Percentiles rank a stretch among this genome's conserved stretches.
phyloP scores from a whole-genome alignment of 2,797 vertebrate species.

The Molossus alvarezi region DNA sequence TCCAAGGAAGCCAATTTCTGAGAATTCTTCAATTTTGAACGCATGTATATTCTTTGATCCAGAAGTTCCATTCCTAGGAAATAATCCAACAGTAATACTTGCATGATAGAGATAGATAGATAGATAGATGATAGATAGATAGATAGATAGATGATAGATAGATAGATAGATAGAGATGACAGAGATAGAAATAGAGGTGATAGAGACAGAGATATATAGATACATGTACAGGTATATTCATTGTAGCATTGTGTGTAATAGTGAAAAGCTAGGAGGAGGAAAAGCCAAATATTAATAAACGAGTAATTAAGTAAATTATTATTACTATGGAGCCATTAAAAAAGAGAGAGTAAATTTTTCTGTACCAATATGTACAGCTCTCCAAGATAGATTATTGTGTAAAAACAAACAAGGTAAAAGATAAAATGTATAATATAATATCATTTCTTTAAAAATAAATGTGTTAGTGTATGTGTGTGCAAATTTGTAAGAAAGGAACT shows the following conservation, averaged over 20 bases:
- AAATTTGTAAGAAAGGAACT: background rate
- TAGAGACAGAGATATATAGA: background rate
- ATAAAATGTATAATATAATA: background rate
- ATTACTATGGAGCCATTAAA: background rate
- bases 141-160: no score
- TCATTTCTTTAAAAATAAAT: slow-evolving; percentile 50
- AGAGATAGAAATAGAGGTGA: background rate
- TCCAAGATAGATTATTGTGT: background rate
- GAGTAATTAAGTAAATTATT: background rate
- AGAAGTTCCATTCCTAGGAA: slow-evolving; percentile 28
- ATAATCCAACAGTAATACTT: background rate
- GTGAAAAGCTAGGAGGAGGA: background rate
- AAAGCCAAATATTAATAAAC: slow-evolving; percentile 26
- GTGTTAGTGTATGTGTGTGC: background rate
- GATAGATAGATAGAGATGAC: no score
- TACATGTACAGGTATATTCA: background rate
- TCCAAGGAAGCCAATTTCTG: slow-evolving; percentile 50
- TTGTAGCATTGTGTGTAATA: background rate
- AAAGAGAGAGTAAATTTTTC: background rate
- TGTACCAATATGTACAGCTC: background rate
- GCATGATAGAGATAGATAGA: background rate
- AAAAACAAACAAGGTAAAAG: slow-evolving; percentile 10
- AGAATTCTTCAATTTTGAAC: slow-evolving; percentile 48
- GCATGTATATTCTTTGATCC: background rate
- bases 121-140: background rate